These are phyloP conservation scores for Anas platyrhynchos DNA, from an alignment of 2,113 vertebrate genomes.

Conservation along the genomic window DNA sequence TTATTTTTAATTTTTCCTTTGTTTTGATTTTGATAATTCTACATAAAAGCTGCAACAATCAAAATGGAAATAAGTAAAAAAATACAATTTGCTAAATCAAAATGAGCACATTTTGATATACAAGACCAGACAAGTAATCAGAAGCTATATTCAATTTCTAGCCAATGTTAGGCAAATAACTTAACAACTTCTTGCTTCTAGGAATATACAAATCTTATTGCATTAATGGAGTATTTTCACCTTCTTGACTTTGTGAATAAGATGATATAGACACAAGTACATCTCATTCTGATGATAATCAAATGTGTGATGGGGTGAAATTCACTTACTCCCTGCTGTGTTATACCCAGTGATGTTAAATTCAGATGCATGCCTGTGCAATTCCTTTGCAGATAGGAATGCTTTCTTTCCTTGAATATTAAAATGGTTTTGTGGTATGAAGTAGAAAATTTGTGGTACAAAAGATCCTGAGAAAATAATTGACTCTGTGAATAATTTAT, in stretches of 20 bases:
- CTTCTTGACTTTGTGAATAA: background rate
- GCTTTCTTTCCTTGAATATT: slow-evolving; percentile 14
- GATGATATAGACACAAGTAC: background rate
- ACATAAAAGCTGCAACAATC: background rate
- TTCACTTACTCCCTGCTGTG: background rate
- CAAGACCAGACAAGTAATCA: background rate
- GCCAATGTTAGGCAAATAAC: background rate
- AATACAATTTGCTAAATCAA: background rate
- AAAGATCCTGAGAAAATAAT: slow-evolving; percentile 42
- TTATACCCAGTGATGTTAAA: background rate
- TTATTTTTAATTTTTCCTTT: background rate
- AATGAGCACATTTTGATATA: background rate
- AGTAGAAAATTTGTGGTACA: slow-evolving; percentile 20
- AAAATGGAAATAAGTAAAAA: background rate
- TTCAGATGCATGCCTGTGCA: background rate
- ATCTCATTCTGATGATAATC: background rate
- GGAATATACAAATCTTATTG: background rate
- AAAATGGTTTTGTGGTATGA: background rate
- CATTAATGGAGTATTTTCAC: slow-evolving; percentile 5
- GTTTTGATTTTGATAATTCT: background rate
- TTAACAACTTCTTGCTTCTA: background rate
- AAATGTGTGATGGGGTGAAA: background rate
- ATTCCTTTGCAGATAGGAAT: background rate
- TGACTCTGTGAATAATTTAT: slow-evolving; percentile 68
- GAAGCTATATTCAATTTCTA: background rate